Conservation (phyloP, 2,113 vertebrate species). For the Ailuropoda melanoleuca region DNA sequence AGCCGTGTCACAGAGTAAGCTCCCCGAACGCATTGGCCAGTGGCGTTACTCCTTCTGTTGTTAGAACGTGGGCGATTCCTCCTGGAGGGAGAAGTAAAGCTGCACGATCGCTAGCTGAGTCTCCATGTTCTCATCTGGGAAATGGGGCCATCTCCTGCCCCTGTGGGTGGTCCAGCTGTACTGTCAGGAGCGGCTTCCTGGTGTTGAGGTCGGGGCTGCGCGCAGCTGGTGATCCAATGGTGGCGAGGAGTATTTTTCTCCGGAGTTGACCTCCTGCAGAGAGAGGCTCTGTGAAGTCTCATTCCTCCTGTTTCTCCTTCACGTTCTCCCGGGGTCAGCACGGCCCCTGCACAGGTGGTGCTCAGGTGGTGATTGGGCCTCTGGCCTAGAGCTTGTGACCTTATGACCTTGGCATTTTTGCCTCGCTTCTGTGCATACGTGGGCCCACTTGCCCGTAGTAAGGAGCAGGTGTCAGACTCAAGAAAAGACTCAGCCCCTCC, state of each 20-base stretch:
- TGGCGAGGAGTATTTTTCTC: rapidly evolving
- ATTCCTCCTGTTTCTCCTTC: rapidly evolving
- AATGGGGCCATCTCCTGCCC: neutral
- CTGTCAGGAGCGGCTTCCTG: neutral
- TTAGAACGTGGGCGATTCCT: neutral
- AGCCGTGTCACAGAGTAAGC: neutral
- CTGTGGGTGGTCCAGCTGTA: neutral
- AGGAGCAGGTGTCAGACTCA: neutral
- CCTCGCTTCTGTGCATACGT: neutral
- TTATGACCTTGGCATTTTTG: neutral
- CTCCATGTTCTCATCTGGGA: neutral
- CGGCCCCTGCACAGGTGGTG: no score
- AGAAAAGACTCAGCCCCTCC: neutral
- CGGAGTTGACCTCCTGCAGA: neutral
- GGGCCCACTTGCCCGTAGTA: neutral
- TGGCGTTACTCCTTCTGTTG: neutral
- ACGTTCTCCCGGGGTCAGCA: rapidly evolving
- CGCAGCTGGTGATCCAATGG: neutral
- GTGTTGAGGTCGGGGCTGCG: rapidly evolving
- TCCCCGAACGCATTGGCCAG: rapidly evolving
- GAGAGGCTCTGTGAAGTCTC: rapidly evolving
- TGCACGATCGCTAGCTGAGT: neutral
- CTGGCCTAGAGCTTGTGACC: neutral
- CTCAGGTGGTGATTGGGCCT: neutral
- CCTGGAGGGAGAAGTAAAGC: neutral